phyloP scores from a whole-genome alignment of 37 sponge, comb jelly and placozoan species.

The Mnemiopsis leidyi region DNA sequence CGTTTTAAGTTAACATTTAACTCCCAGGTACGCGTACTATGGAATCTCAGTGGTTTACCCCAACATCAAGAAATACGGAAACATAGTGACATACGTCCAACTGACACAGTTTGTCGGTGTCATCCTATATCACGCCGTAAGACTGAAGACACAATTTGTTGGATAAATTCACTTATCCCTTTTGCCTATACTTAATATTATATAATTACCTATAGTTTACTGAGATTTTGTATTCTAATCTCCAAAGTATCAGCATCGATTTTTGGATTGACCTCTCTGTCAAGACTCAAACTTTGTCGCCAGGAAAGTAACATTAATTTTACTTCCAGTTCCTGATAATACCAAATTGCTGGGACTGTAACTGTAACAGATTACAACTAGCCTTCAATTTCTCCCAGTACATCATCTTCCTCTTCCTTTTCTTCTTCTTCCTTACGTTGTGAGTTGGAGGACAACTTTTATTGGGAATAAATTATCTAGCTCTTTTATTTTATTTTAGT shows the following conservation, averaged over 20 bases:
- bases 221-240: too few relatives aligned
- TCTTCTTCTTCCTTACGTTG: slow-evolving; percentile 4
- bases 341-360: neutral
- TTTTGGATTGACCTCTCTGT: too few relatives aligned
- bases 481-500: too few relatives aligned
- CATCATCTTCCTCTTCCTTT: slow-evolving; percentile 26
- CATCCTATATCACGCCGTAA: neutral
- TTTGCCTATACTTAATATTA: too few relatives aligned
- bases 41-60: slow-evolving; percentile 40
- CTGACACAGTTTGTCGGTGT: slow-evolving; percentile 59
- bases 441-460: too few relatives aligned
- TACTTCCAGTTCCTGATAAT: neutral
- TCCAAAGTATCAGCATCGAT: too few relatives aligned
- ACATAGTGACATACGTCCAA: slow-evolving; percentile 46
- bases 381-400: slow-evolving; percentile 57
- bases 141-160: too few relatives aligned
- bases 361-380: neutral
- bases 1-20: too few relatives aligned
- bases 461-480: too few relatives aligned
- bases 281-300: neutral
- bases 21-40: slow-evolving; percentile 59
- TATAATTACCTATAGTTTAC: too few relatives aligned
- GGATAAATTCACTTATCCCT: too few relatives aligned
- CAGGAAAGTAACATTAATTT: too few relatives aligned
- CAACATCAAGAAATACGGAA: slow-evolving; percentile 60